phyloP scores from a whole-genome alignment of 2,888 invertebrate species.

The Nebria brevicollis region DNA sequence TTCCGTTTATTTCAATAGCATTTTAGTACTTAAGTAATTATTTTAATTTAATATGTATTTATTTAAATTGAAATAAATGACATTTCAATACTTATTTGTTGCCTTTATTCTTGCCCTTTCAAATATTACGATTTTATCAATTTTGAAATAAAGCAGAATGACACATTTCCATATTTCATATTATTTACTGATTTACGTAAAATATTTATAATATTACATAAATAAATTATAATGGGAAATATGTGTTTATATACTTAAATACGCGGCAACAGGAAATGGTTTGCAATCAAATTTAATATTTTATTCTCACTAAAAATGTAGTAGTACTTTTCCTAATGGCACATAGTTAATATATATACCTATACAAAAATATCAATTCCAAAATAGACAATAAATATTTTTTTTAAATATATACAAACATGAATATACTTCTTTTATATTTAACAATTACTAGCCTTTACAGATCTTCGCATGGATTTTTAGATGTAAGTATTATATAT shows the following conservation, averaged over 20 bases:
- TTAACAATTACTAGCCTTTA: not conserved
- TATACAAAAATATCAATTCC: not conserved
- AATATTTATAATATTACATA: not conserved
- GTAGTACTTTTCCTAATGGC: not conserved
- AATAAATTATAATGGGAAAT: not conserved
- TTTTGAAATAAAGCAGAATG: too few relatives aligned
- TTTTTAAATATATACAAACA: not conserved
- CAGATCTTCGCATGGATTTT: not conserved
- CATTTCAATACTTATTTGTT: not conserved
- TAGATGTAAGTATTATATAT: not conserved
- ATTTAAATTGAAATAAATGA: not conserved
- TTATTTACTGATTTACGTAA: too few relatives aligned
- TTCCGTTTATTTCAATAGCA: not conserved
- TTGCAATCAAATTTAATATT: not conserved
- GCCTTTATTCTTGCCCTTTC: not conserved
- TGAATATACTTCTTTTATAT: not conserved
- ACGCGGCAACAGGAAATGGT: not conserved
- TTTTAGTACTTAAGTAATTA: not conserved
- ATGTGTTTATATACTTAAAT: too few relatives aligned
- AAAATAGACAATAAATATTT: not conserved
- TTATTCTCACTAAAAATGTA: not conserved
- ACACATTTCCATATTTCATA: too few relatives aligned
- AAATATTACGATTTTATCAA: too few relatives aligned
- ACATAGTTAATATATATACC: not conserved
- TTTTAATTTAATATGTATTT: not conserved